Conservation (phyloP, 2,113 vertebrate genomes). For the Calidris pygmaea region DNA sequence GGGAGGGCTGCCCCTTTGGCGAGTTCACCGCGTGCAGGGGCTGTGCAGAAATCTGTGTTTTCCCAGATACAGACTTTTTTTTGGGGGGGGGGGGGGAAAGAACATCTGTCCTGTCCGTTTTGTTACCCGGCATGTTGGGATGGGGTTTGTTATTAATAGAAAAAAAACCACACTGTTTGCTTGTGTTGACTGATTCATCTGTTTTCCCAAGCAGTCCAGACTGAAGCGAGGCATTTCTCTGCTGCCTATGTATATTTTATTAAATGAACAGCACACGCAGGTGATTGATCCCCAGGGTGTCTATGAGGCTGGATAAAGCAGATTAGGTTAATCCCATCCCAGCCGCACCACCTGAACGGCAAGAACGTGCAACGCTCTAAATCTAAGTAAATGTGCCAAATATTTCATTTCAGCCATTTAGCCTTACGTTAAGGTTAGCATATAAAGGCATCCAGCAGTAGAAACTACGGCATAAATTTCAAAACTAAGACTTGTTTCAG, state of each 20-base stretch:
- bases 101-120: neutral
- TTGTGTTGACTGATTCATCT: neutral
- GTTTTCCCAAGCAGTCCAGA: neutral
- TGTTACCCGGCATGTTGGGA: neutral
- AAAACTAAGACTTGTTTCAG: slow-evolving; percentile 22
- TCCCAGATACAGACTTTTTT: neutral
- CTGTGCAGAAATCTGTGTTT: neutral
- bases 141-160: neutral
- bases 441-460: neutral
- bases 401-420: neutral
- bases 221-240: neutral
- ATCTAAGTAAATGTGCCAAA: neutral
- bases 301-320: neutral
- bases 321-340: neutral
- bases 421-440: neutral
- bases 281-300: neutral
- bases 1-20: neutral
- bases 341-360: slow-evolving; percentile 3
- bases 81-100: too few species aligned
- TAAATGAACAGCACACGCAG: neutral
- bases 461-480: neutral
- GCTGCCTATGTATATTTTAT: neutral
- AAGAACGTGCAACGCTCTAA: neutral
- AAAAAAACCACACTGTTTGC: neutral
- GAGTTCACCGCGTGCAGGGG: too few species aligned